These are phyloP conservation scores for Oxygymnocypris stewartii DNA, from an alignment of 2,113 vertebrate genomes.

Conservation along the genomic window DNA sequence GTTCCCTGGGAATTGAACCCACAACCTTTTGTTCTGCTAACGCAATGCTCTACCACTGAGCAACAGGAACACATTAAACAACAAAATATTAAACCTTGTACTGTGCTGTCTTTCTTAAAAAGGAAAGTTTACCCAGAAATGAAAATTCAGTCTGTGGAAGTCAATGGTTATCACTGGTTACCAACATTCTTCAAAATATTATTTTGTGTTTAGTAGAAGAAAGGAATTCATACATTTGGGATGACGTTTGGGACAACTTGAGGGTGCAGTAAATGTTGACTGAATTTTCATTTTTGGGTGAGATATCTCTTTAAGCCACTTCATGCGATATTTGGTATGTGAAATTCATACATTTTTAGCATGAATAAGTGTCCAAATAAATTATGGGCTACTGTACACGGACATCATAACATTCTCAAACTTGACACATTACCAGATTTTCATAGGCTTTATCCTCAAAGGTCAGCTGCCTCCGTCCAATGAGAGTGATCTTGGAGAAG, in stretches of 20 bases:
- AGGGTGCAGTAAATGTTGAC: background rate
- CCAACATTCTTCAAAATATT: background rate
- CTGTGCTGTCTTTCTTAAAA: background rate
- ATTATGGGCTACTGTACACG: background rate
- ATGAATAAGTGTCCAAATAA: too few species aligned
- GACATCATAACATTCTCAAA: background rate
- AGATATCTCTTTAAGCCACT: background rate
- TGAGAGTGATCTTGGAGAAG: constrained; percentile 78
- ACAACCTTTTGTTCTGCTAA: too few species aligned
- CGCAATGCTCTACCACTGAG: too few species aligned
- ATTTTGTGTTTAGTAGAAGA: too few species aligned
- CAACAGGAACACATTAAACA: background rate
- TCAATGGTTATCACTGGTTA: background rate
- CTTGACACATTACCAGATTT: constrained; percentile 66
- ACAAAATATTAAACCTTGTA: background rate
- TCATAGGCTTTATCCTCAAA: constrained; percentile 73
- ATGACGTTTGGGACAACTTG: background rate
- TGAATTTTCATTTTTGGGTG: background rate
- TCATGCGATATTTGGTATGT: too few species aligned
- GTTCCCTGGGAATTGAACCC: too few species aligned
- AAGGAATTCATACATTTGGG: background rate
- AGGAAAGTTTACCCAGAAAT: background rate
- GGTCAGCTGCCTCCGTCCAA: constrained; percentile 70
- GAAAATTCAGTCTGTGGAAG: background rate
- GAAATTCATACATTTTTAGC: too few species aligned